Base-by-base conservation (phyloP, 1,140 invertebrate genomes). In the Bombus picipes region DNA sequence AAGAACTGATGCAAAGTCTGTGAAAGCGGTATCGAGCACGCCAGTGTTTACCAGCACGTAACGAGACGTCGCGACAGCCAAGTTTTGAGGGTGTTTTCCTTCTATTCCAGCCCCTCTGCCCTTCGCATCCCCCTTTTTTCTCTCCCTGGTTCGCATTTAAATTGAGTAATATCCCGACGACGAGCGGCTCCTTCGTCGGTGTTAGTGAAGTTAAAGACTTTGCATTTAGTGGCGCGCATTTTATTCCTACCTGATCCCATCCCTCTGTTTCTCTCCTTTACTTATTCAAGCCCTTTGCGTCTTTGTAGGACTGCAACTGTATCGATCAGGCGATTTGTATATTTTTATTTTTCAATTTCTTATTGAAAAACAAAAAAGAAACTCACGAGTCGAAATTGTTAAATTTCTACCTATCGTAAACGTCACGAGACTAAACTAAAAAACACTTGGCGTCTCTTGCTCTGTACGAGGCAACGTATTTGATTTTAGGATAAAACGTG, bases 151-250 rank as follows among this genome's bases (percentile, higher is more conserved):
- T 82, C 80, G 88, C 87, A 89, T 89, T 89, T 89, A 89, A 89
- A 89, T 89, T 81, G 84, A 89, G 80, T 89, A 89, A 89, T 89
- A 89, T 87, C 66, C 84, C 66, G 66, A 59, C 83, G 87, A 66
- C 77, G 74, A 72, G 39, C 28, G 66, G 59, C 71, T 83, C 77
- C 66, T 62, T 72, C 84, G 59, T 43, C 78, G 59, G 53, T 53
- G 70, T 87, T 80, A 53, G 47, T 22, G 66, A 89, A 89, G 84
- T 83, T 88, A 88, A 89, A 89, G 85, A 85, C 77, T 83, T 83
- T 87, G 88, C 88, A 89, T 87, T 86, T 83, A 82, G 77, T 77
- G 81, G 41, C n/a, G 74, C 39, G 80, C 73, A 77, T 88, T 86
- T 89, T 87, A 87, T 87, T 87, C 77, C 43, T 85, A 78, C 80